These are phyloP conservation scores for Patella pellucida DNA, from an alignment of 2,888 invertebrate species.

Conservation along the genomic window DNA sequence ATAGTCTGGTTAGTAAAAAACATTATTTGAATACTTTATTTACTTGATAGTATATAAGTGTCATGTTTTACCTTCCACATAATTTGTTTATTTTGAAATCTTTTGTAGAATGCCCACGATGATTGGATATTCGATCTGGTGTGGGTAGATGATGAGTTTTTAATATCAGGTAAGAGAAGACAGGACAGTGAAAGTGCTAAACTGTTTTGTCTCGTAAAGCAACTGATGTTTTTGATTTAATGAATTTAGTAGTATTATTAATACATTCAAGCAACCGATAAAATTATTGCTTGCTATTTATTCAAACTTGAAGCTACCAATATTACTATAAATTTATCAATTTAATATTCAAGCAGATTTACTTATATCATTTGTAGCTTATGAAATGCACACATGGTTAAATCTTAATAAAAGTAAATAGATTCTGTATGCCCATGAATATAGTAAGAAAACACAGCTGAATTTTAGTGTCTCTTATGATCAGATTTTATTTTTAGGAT, in stretches of 20 bases:
- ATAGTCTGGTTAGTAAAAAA: no score
- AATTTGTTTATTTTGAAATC: not conserved
- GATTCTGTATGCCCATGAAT: not conserved
- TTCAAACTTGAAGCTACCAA: no score
- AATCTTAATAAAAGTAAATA: no score
- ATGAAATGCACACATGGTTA: no score
- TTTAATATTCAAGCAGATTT: no score
- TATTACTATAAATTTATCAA: no score
- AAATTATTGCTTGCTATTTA: not conserved
- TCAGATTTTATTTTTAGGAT: slow-evolving; percentile 73
- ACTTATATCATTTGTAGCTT: no score
- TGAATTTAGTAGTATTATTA: not conserved
- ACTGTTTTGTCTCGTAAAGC: not conserved
- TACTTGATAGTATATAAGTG: no score
- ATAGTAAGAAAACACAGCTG: not conserved
- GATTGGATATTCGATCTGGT: slow-evolving; percentile 95
- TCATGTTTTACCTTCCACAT: no score
- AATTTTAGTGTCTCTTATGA: not conserved
- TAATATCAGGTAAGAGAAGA: slow-evolving; percentile 82
- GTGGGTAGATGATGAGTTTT: slow-evolving; percentile 95
- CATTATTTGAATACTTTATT: no score
- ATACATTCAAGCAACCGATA: not conserved
- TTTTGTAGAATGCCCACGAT: slow-evolving; percentile 77
- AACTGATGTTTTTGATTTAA: no score
- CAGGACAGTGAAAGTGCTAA: not conserved